Percentiles rank a stretch among this genome's conserved stretches.
phyloP scores from a whole-genome alignment of 2,888 invertebrate genomes.

The Galeruca laticollis region DNA sequence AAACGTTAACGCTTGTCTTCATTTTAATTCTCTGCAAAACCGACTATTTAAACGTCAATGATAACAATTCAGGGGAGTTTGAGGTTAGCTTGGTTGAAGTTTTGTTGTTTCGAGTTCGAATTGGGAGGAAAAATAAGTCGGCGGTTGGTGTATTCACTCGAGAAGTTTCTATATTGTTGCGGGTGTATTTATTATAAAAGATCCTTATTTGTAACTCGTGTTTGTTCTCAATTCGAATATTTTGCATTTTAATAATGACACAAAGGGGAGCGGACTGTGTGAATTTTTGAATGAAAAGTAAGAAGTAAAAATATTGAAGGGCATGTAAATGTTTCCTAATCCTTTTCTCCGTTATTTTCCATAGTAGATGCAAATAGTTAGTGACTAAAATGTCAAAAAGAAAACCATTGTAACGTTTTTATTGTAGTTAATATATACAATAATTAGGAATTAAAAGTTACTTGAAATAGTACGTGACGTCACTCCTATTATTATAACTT shows the following conservation, averaged over 20 bases:
- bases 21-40: slow-evolving; percentile 48
- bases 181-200: slow-evolving; percentile 17
- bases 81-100: slow-evolving; percentile 20
- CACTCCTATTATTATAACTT: too few relatives aligned
- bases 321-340: background rate
- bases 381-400: too few relatives aligned
- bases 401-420: too few relatives aligned
- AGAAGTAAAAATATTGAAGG: background rate
- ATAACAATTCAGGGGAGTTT: slow-evolving; percentile 25
- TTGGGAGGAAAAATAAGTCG: slow-evolving; percentile 10
- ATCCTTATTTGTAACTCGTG: background rate
- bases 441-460: too few relatives aligned
- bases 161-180: slow-evolving; percentile 13
- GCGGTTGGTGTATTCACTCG: background rate
- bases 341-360: background rate
- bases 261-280: background rate
- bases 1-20: slow-evolving; percentile 50
- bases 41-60: slow-evolving; percentile 31
- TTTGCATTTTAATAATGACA: background rate
- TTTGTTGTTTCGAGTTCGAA: slow-evolving; percentile 19
- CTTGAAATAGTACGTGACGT: too few relatives aligned
- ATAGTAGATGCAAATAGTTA: too few relatives aligned
- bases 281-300: background rate
- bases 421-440: too few relatives aligned
- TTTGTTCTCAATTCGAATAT: slow-evolving; percentile 7